These are phyloP conservation scores for Oreochromis aureus DNA, from an alignment of 2,113 vertebrate species.

Conservation along the genomic window DNA sequence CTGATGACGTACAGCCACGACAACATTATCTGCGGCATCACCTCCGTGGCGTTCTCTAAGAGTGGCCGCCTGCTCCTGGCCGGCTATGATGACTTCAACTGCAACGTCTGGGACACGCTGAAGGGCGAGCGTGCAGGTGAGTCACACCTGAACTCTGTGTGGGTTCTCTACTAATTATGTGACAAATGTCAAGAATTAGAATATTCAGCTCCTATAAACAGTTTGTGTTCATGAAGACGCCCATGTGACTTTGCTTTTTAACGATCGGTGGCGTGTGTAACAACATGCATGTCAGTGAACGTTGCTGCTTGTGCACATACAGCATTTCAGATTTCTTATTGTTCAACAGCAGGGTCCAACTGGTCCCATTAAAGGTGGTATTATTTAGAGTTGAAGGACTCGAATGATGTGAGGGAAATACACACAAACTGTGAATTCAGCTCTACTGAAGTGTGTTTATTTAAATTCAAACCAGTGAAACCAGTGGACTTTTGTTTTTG, in stretches of 20 bases:
- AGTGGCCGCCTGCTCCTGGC: slow-evolving; percentile 93
- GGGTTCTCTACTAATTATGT: background rate
- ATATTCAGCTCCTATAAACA: background rate
- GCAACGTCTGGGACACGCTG: slow-evolving; percentile 95
- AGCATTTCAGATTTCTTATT: background rate
- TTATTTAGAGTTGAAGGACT: background rate
- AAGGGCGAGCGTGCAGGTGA: slow-evolving; percentile 94
- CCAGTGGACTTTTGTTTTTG: background rate
- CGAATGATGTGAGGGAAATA: background rate
- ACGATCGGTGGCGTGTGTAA: background rate
- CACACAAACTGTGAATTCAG: background rate
- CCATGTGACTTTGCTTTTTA: background rate
- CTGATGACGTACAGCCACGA: slow-evolving; percentile 92
- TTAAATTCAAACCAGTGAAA: background rate
- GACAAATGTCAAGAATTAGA: background rate
- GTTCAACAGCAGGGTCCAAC: background rate
- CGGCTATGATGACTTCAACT: slow-evolving; percentile 97
- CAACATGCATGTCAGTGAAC: background rate
- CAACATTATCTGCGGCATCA: slow-evolving; percentile 97
- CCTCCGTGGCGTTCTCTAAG: slow-evolving; percentile 97
- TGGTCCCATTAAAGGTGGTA: background rate
- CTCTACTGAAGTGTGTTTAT: background rate
- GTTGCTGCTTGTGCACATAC: background rate
- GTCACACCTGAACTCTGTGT: background rate
- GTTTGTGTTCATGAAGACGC: background rate